phyloP scores from a whole-genome alignment of 2,888 invertebrate species.

The Rotaria magnacalcarata region DNA sequence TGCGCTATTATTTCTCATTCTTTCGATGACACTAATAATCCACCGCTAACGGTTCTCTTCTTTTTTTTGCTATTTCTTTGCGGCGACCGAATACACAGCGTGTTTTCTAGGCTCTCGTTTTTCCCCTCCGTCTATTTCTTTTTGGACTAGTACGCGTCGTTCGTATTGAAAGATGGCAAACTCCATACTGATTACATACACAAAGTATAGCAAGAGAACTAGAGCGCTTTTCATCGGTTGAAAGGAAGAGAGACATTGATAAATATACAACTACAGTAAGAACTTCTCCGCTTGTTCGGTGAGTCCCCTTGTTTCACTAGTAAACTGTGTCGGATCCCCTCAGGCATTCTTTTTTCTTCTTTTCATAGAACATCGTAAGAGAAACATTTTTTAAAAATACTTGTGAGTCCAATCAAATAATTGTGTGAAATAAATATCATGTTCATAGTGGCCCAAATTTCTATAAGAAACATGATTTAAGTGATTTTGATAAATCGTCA shows the following conservation, averaged over 20 bases:
- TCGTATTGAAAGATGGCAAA: neutral
- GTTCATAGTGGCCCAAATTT: neutral
- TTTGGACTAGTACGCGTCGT: neutral
- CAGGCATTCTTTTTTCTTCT: neutral
- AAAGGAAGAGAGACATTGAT: neutral
- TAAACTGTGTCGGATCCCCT: neutral
- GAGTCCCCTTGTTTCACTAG: neutral
- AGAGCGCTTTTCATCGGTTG: neutral
- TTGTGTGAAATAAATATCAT: neutral
- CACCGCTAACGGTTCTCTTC: neutral
- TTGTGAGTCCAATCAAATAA: neutral
- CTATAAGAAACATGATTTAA: neutral
- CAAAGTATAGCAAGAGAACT: neutral
- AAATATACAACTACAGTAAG: neutral
- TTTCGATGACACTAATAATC: slow-evolving; percentile 3
- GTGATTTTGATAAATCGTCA: neutral
- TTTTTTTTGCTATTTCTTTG: neutral
- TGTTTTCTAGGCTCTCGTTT: neutral
- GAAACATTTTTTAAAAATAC: neutral
- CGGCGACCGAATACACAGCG: neutral
- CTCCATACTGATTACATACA: neutral
- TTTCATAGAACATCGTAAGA: neutral
- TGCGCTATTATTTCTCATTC: neutral
- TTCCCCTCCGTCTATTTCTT: neutral
- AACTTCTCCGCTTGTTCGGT: neutral